Evolutionary conservation across 2,113 vertebrate species (phyloP).

Genomic region (Melanotaenia duboulayi): DNA sequence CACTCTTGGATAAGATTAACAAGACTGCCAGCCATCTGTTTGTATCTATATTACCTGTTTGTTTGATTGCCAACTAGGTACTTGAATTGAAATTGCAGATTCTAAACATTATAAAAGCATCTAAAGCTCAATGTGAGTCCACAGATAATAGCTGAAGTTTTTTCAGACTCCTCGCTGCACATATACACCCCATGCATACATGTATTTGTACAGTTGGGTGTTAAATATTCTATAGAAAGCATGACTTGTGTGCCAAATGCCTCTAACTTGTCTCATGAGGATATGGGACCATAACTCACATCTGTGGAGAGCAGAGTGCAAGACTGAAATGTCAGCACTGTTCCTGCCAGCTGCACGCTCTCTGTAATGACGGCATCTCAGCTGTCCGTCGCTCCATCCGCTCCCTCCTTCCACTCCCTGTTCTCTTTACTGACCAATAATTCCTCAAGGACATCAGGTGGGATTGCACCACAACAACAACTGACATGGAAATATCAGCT

Average conservation of each 20-base stretch:
- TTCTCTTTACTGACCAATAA: conserved; percentile 66
- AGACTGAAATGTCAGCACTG: conserved; percentile 76
- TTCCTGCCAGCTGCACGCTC: conserved; percentile 73
- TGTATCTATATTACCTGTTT: conserved; percentile 49
- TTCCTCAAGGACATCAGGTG: conserved; percentile 50
- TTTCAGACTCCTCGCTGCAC: conserved; percentile 29
- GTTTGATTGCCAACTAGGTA: conserved; percentile 46
- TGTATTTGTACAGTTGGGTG: conserved; percentile 54
- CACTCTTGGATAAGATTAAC: conserved; percentile 50
- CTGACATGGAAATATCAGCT: conserved; percentile 8
- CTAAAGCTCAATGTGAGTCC: conserved; percentile 37
- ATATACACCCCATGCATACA: conserved; percentile 23
- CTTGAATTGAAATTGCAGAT: conserved; percentile 49
- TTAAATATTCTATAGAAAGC: conserved; percentile 64
- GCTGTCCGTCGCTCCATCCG: conserved; percentile 46
- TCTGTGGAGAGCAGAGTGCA: conserved; percentile 58
- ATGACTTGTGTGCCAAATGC: conserved; percentile 55
- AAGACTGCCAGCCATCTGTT: conserved; percentile 52
- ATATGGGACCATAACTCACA: conserved; percentile 66
- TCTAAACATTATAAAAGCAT: conserved; percentile 36
- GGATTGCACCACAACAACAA: conserved; percentile 29
- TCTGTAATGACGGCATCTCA: conserved; percentile 63
- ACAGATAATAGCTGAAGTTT: conserved; percentile 25
- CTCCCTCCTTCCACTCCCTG: conserved; percentile 44
- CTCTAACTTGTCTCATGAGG: conserved; percentile 56